Conservation (phyloP, 2,888 invertebrate genomes). For the Sabatieria punctata region DNA sequence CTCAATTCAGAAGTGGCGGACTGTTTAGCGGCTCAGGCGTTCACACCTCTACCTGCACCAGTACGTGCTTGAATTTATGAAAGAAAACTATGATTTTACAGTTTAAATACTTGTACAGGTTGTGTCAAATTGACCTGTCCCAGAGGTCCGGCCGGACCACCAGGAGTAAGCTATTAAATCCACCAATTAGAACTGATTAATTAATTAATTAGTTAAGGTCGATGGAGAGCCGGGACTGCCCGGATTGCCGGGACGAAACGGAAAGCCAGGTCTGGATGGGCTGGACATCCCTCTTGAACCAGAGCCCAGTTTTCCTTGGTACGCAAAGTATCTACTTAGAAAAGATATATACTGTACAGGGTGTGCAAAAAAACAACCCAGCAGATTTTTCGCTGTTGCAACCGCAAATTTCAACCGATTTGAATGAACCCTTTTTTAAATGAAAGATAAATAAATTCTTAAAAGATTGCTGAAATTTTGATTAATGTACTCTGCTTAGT, state of each 20-base stretch:
- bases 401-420: too few species aligned
- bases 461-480: too few species aligned
- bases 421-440: too few species aligned
- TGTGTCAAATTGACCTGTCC: conserved; percentile 29
- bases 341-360: not conserved
- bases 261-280: conserved; percentile 29
- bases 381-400: too few species aligned
- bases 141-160: conserved; percentile 28
- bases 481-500: too few species aligned
- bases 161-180: conserved; percentile 16
- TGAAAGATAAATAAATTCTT: too few species aligned
- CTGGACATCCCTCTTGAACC: conserved; percentile 28
- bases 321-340: not conserved
- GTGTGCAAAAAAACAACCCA: too few species aligned
- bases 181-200: not conserved
- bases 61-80: not conserved
- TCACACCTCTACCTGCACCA: not conserved
- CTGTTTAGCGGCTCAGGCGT: not conserved
- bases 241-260: conserved; percentile 15
- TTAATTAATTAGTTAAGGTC: conserved; percentile 4
- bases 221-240: conserved; percentile 18
- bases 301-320: conserved; percentile 28
- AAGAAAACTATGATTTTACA: not conserved
- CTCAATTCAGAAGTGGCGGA: not conserved
- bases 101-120: not conserved